Conservation (phyloP, 2,113 vertebrate species). For the Heterocephalus glaber region DNA sequence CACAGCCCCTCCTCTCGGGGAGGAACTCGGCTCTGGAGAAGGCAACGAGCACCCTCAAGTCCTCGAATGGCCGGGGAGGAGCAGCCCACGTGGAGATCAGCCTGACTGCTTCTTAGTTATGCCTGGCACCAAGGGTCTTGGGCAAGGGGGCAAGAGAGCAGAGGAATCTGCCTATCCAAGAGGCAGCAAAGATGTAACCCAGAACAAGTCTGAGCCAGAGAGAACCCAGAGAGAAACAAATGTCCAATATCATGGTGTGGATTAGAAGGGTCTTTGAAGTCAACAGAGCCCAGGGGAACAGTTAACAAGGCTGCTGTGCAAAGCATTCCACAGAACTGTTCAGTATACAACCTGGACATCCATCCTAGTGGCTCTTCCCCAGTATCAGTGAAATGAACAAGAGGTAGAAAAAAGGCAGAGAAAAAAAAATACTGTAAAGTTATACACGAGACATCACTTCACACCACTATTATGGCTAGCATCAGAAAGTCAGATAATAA, state of each 20-base stretch:
- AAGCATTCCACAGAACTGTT: rapidly evolving
- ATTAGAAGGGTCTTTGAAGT: not conserved
- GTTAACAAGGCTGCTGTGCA: not conserved
- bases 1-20: not conserved
- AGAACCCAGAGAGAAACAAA: not conserved
- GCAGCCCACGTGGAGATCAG: not conserved
- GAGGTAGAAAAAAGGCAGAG: not conserved
- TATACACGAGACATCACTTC: not conserved
- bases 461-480: not conserved
- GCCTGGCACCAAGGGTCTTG: not conserved
- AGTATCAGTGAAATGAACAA: not conserved
- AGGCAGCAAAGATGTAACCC: not conserved
- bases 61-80: not conserved
- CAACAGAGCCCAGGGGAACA: not conserved
- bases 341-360: not conserved
- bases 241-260: not conserved
- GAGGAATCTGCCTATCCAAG: too few relatives aligned
- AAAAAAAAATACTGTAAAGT: not conserved
- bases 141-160: not conserved
- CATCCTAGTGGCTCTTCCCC: rapidly evolving
- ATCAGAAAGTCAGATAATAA: not conserved
- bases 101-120: not conserved
- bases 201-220: not conserved
- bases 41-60: not conserved
- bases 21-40: not conserved